phyloP scores from a whole-genome alignment of 2,113 vertebrate genomes.

The Parotia lawesii region DNA sequence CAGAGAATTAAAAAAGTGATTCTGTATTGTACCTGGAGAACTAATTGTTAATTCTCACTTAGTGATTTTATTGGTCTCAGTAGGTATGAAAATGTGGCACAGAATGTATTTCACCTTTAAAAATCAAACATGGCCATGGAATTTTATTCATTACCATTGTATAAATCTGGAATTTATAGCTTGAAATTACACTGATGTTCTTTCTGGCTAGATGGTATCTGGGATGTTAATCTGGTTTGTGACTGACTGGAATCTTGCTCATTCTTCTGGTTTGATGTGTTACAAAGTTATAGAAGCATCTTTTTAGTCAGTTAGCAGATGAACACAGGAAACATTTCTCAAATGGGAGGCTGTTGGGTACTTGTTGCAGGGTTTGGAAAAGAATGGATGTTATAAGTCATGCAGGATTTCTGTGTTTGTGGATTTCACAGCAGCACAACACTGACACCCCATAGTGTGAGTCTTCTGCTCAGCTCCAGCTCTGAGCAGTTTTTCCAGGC shows the following conservation, averaged over 20 bases:
- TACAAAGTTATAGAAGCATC: neutral
- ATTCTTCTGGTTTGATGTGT: neutral
- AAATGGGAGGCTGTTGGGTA: neutral
- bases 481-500: neutral
- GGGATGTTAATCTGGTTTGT: neutral
- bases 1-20: neutral
- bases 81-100: neutral
- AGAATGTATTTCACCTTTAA: neutral
- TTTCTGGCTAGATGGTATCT: neutral
- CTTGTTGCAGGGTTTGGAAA: neutral
- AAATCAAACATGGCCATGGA: neutral
- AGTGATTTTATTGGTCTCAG: neutral
- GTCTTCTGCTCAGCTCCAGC: neutral
- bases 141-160: neutral
- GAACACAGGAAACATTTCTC: neutral
- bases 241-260: neutral
- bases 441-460: accelerated
- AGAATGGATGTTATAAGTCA: neutral
- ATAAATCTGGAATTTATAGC: neutral
- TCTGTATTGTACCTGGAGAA: neutral
- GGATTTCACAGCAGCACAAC: neutral
- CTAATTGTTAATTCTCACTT: neutral
- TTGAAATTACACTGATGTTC: neutral
- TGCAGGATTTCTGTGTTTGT: neutral
- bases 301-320: neutral